Conservation (phyloP, 2,888 invertebrate genomes). For the Minunthozetes semirufus region DNA sequence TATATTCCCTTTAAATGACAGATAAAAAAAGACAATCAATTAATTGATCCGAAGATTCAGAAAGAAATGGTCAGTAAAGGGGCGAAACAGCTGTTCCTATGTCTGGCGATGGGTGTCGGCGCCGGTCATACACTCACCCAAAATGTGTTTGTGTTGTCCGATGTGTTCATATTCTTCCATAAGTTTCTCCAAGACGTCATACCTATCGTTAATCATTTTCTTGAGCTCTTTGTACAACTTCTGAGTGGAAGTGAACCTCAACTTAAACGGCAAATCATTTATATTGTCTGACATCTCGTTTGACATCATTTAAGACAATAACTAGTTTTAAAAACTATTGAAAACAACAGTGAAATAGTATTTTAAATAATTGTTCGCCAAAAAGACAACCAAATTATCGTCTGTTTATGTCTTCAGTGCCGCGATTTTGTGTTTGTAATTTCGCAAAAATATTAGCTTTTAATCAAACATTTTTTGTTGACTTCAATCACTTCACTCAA, state of each 20-base stretch:
- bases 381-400: not conserved
- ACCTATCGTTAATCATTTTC: not conserved
- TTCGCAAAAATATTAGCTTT: not conserved
- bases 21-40: not conserved
- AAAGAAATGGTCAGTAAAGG: not conserved
- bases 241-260: constrained; percentile 26
- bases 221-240: constrained; percentile 31
- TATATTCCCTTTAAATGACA: not conserved
- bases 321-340: not conserved
- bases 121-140: not conserved
- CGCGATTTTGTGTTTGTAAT: constrained; percentile 8
- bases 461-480: not conserved
- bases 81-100: not conserved
- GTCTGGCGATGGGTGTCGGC: not conserved
- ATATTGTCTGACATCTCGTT: not conserved
- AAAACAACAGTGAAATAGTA: not conserved
- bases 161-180: constrained; percentile 16
- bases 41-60: not conserved
- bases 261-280: constrained; percentile 34
- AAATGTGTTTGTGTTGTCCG: constrained; percentile 11
- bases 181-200: not conserved
- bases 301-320: not conserved
- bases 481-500: not conserved
- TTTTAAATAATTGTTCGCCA: not conserved
- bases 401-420: not conserved